phyloP scores from a whole-genome alignment of 2,888 invertebrate genomes.

The Drosophila stalkeri region DNA sequence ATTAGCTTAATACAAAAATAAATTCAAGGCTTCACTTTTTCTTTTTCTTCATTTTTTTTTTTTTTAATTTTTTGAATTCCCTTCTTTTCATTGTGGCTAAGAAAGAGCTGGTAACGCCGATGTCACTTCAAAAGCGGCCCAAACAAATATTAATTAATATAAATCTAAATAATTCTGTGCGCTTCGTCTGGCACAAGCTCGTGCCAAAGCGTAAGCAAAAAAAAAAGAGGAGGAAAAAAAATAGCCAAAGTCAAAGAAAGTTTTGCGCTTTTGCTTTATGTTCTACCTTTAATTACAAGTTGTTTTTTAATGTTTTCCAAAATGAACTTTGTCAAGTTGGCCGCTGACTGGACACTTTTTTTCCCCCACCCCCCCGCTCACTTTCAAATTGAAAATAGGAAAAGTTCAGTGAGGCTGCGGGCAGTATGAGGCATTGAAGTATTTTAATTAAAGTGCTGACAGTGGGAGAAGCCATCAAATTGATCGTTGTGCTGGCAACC shows the following conservation, averaged over 20 bases:
- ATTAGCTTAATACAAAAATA: constrained; percentile 22
- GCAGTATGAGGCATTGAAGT: constrained; percentile 42
- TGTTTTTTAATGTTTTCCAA: constrained; percentile 44
- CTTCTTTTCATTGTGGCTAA: background rate
- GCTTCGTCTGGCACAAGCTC: constrained; percentile 15
- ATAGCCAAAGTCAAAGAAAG: constrained; percentile 55
- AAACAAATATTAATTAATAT: constrained; percentile 75
- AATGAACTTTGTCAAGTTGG: constrained; percentile 31
- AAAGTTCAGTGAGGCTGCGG: constrained; percentile 52
- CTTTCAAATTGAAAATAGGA: constrained; percentile 60
- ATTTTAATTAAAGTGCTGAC: constrained; percentile 71
- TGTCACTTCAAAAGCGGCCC: constrained; percentile 34
- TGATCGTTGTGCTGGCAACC: constrained; percentile 31
- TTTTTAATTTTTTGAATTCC: background rate
- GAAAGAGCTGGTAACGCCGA: background rate
- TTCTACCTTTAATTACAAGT: constrained; percentile 74
- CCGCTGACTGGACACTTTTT: constrained; percentile 44
- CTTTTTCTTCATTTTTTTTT: background rate
- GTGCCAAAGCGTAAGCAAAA: background rate
- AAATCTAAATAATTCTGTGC: constrained; percentile 59
- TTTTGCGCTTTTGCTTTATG: constrained; percentile 46
- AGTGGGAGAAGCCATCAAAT: constrained; percentile 37
- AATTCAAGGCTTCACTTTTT: background rate
- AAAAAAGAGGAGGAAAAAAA: constrained; percentile 18
- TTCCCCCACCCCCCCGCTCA: no score